Evolutionary conservation across 1,140 invertebrate species (phyloP).

Genomic region (Ridgeia piscesae): DNA sequence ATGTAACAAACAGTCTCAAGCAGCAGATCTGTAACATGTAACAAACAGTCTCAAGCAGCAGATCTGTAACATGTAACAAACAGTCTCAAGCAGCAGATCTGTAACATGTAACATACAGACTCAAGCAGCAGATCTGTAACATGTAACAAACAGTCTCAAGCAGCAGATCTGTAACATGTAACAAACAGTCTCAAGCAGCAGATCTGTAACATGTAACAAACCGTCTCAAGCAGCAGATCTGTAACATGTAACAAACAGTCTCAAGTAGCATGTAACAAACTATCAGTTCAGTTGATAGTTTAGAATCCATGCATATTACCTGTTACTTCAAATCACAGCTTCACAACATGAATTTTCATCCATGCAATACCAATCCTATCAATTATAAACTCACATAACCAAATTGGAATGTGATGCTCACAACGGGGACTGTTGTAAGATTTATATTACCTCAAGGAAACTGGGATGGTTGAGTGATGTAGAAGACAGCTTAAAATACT

Average conservation of each 20-base stretch:
- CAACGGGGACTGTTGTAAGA: too few relatives aligned
- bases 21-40: conserved; percentile 34
- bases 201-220: too few relatives aligned
- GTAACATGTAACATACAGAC: too few relatives aligned
- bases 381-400: too few relatives aligned
- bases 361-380: too few relatives aligned
- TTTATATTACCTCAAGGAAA: too few relatives aligned
- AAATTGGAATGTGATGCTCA: too few relatives aligned
- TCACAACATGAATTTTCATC: neutral
- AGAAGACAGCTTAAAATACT: too few relatives aligned
- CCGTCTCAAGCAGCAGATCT: conserved; percentile 45
- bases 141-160: conserved; percentile 60
- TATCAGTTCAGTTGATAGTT: neutral
- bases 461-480: too few relatives aligned
- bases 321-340: neutral
- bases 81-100: conserved; percentile 46
- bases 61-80: too few relatives aligned
- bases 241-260: too few relatives aligned
- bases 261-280: neutral
- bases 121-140: conserved; percentile 32
- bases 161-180: conserved; percentile 34
- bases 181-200: conserved; percentile 56
- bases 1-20: conserved; percentile 60
- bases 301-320: neutral
- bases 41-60: conserved; percentile 56